A percentile compares a stretch with the other conserved stretches of the same genome.
Conservation (phyloP, 2,113 vertebrate species). For the Nyctibius bracteatus region DNA sequence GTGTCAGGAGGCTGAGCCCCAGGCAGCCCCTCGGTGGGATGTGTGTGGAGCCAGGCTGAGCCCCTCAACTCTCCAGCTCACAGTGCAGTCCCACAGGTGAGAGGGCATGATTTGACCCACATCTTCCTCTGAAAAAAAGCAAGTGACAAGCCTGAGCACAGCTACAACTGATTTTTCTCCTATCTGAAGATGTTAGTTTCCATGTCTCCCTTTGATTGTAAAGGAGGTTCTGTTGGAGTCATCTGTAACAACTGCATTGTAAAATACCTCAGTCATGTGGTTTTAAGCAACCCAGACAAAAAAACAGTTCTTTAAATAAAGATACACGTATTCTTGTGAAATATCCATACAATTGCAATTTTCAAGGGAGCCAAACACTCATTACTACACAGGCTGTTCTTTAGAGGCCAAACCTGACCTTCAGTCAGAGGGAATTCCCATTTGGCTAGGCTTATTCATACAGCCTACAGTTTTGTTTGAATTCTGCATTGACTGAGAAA, state of each 20-base stretch:
- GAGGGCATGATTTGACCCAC: background rate
- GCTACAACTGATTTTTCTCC: background rate
- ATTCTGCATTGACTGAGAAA: background rate
- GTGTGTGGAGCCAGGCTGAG: background rate
- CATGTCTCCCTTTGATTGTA: background rate
- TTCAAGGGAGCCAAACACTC: background rate
- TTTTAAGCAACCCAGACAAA: background rate
- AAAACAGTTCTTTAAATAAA: background rate
- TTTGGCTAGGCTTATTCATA: slow-evolving; percentile 12
- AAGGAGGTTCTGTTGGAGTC: background rate
- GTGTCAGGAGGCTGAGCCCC: background rate
- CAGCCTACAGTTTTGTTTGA: slow-evolving; percentile 10
- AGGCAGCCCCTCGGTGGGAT: background rate
- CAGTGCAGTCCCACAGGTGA: accelerated
- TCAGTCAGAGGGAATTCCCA: slow-evolving; percentile 22
- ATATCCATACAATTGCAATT: slow-evolving; percentile 27
- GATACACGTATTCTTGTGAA: slow-evolving; percentile 24
- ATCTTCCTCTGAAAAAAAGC: background rate
- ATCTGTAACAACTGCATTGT: background rate
- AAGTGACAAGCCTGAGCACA: background rate
- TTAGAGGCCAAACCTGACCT: slow-evolving; percentile 18
- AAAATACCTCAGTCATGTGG: background rate
- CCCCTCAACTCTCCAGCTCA: background rate
- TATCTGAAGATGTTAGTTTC: background rate
- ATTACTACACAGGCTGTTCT: background rate